These are phyloP conservation scores for Jacana jacana DNA, from an alignment of 2,113 vertebrate genomes.

Conservation along the genomic window DNA sequence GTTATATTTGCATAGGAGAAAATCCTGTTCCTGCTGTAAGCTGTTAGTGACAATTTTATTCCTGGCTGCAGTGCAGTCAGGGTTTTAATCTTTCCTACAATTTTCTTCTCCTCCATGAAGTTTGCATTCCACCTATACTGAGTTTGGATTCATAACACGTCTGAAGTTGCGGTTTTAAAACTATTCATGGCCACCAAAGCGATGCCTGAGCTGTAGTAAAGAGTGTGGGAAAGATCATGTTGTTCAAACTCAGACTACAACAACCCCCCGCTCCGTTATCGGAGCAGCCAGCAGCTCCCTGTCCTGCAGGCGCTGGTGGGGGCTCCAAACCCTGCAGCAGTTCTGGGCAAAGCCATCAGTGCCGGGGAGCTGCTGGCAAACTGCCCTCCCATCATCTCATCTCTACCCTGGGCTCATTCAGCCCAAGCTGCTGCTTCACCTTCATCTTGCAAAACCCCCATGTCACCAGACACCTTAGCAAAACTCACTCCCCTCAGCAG, in stretches of 20 bases:
- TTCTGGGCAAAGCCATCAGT: neutral
- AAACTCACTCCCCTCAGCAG: neutral
- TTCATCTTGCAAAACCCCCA: neutral
- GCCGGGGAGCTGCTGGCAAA: neutral
- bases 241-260: neutral
- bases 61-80: neutral
- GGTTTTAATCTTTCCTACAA: neutral
- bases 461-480: neutral
- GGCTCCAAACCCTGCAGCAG: neutral
- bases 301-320: rapidly evolving
- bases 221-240: neutral
- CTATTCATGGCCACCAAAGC: neutral
- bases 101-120: neutral
- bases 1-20: neutral
- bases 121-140: neutral
- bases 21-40: neutral
- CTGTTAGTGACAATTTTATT: neutral
- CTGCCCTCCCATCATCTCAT: neutral
- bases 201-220: neutral
- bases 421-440: neutral
- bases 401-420: neutral
- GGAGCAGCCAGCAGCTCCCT: neutral
- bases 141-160: neutral
- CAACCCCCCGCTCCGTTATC: neutral
- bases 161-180: neutral